Percentiles rank a stretch among this genome's conserved stretches.
These are phyloP conservation scores for Brachyhypopomus gauderio DNA, from an alignment of 2,113 vertebrate genomes.

Conservation along the genomic window DNA sequence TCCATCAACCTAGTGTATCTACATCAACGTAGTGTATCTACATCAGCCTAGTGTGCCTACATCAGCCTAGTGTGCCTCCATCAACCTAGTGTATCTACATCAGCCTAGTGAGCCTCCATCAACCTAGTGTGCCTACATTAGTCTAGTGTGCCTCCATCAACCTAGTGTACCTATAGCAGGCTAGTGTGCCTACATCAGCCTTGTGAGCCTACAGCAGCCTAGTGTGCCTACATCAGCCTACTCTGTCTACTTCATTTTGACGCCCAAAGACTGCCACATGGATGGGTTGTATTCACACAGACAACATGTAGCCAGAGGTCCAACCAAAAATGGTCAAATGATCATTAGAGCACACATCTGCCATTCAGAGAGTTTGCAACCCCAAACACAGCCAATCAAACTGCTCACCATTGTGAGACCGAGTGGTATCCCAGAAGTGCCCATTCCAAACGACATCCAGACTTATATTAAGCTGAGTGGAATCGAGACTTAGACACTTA, in stretches of 20 bases:
- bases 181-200: not conserved
- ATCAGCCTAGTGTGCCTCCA: too few species aligned
- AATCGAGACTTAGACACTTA: slow-evolving; percentile 2
- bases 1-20: too few species aligned
- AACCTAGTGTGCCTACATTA: not conserved
- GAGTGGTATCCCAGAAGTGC: slow-evolving; percentile 15
- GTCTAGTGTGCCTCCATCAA: not conserved
- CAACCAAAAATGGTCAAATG: slow-evolving; percentile 31
- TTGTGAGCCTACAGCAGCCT: too few species aligned
- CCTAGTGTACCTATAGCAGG: not conserved
- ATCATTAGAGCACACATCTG: slow-evolving; percentile 18
- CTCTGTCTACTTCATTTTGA: not conserved
- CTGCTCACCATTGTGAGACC: not conserved
- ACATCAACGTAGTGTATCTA: too few species aligned
- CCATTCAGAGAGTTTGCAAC: slow-evolving; percentile 15
- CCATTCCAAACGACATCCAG: not conserved
- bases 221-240: too few species aligned
- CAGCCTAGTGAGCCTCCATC: not conserved
- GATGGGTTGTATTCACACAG: slow-evolving; percentile 5
- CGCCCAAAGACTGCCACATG: not conserved
- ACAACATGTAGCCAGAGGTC: not conserved
- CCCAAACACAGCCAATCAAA: slow-evolving; percentile 18
- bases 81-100: too few species aligned
- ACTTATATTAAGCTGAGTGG: too few species aligned
- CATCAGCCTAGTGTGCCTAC: too few species aligned